Percentiles rank a stretch among this genome's conserved stretches.
phyloP scores from a whole-genome alignment of 2,113 vertebrate species.

The Malurus melanocephalus region DNA sequence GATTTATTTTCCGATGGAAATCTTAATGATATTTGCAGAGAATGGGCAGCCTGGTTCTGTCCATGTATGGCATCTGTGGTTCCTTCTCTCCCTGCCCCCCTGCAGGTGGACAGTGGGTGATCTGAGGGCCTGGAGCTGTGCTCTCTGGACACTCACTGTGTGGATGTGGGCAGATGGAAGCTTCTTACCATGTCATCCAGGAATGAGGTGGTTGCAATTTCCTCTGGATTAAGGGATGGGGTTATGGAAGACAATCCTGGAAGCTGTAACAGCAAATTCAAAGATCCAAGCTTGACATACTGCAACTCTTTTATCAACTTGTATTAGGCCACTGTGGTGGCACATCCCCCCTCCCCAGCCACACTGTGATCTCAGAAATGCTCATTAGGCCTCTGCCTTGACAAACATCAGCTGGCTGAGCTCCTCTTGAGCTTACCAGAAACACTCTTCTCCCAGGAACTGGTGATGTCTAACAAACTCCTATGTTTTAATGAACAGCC shows the following conservation, averaged over 20 bases:
- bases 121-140: background rate
- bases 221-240: background rate
- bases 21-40: background rate
- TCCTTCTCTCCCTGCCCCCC: background rate
- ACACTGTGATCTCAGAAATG: background rate
- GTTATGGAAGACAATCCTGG: accelerated
- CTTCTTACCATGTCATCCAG: background rate
- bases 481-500: background rate
- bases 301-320: background rate
- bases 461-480: background rate
- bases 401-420: background rate
- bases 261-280: background rate
- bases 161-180: accelerated
- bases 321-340: background rate
- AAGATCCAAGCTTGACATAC: background rate
- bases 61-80: accelerated
- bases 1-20: accelerated
- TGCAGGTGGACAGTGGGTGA: background rate
- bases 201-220: background rate
- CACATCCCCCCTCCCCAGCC: background rate
- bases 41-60: background rate
- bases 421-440: background rate
- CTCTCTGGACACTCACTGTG: accelerated
- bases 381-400: background rate
- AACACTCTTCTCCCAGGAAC: background rate